Conservation (phyloP, 2,113 vertebrate species). For the Tachuris rubrigastra region DNA sequence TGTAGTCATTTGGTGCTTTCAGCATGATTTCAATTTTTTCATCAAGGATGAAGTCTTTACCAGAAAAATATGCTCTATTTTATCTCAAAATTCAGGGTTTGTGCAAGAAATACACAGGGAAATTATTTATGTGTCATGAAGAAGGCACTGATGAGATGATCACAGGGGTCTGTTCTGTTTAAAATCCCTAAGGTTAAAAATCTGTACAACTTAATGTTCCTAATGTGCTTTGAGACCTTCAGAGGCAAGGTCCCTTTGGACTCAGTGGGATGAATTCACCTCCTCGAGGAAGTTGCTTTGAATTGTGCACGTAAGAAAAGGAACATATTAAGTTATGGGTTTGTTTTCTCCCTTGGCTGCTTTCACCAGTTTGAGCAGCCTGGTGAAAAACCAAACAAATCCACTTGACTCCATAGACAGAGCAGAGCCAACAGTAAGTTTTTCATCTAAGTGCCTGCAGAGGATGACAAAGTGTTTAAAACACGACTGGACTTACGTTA, state of each 20-base stretch:
- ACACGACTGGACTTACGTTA: not conserved
- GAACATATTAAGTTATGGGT: not conserved
- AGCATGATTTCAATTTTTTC: not conserved
- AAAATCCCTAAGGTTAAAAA: not conserved
- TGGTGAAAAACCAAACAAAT: not conserved
- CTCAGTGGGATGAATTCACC: not conserved
- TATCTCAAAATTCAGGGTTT: not conserved
- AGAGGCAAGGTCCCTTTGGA: not conserved
- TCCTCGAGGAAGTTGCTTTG: not conserved
- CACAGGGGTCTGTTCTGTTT: not conserved
- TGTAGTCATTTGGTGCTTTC: not conserved
- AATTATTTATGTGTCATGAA: not conserved
- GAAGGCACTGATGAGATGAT: not conserved
- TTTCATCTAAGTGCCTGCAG: not conserved
- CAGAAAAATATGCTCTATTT: not conserved
- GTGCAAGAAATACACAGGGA: not conserved
- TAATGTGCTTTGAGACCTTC: not conserved
- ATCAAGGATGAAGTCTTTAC: not conserved
- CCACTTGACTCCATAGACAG: not conserved
- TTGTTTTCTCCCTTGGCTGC: not conserved
- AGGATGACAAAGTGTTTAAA: constrained; percentile 20
- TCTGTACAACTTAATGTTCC: not conserved
- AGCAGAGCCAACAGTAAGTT: not conserved
- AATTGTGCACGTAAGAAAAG: not conserved
- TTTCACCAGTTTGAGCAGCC: not conserved